Conservation (phyloP, 2,888 invertebrate genomes). For the Lepeophtheirus nordmannii region DNA sequence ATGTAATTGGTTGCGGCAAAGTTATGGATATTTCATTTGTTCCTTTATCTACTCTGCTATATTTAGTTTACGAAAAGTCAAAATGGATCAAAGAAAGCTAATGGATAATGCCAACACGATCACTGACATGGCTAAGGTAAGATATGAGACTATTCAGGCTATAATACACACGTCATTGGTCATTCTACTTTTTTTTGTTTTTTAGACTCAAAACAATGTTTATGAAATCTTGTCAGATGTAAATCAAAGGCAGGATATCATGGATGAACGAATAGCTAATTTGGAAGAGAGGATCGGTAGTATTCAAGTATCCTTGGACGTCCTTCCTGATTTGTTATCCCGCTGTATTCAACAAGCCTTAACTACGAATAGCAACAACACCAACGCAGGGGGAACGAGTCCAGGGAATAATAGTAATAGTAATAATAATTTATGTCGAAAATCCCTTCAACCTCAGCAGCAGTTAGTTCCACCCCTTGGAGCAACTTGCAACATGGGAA, state of each 20-base stretch:
- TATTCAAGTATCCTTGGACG: constrained; percentile 71
- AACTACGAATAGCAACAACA: not conserved
- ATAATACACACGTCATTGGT: not conserved
- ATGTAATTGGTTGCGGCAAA: too few relatives aligned
- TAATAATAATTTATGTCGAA: not conserved
- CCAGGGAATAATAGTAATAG: too few relatives aligned
- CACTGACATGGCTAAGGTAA: constrained; percentile 98
- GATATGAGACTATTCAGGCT: constrained; percentile 29
- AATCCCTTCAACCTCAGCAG: not conserved
- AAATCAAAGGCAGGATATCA: constrained; percentile 77
- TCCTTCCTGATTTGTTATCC: constrained; percentile 64
- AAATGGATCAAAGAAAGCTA: constrained; percentile 98
- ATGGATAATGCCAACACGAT: constrained; percentile 98
- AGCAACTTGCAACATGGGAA: not conserved
- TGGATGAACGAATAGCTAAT: constrained; percentile 79
- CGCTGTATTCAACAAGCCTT: constrained; percentile 37
- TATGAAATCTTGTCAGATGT: constrained; percentile 96
- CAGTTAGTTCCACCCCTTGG: not conserved
- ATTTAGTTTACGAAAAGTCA: constrained; percentile 96
- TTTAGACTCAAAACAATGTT: constrained; percentile 90
- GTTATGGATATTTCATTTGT: too few relatives aligned
- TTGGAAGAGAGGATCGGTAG: constrained; percentile 79
- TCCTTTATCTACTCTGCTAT: constrained; percentile 29
- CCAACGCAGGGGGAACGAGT: too few relatives aligned
- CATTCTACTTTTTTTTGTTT: constrained; percentile 31